phyloP scores from a whole-genome alignment of 2,888 invertebrate species.

The Escarpia spicata region DNA sequence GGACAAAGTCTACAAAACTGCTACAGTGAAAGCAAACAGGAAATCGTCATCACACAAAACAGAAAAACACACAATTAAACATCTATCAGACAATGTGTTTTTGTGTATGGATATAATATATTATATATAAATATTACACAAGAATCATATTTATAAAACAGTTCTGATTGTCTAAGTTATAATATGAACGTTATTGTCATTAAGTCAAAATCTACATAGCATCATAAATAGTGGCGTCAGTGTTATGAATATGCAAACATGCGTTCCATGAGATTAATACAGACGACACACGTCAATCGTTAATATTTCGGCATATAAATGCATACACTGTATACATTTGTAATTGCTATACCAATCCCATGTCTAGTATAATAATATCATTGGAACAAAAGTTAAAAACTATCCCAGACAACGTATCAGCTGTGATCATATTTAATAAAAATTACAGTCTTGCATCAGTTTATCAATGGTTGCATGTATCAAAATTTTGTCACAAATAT shows the following conservation, averaged over 20 bases:
- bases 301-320: background rate
- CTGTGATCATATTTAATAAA: background rate
- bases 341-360: background rate
- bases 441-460: background rate
- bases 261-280: background rate
- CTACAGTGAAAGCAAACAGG: background rate
- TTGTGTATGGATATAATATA: slow-evolving; percentile 7
- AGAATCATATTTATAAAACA: slow-evolving; percentile 5
- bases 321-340: background rate
- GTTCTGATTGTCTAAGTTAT: slow-evolving; percentile 4
- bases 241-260: background rate
- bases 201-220: background rate
- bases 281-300: background rate
- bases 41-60: background rate
- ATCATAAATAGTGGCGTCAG: background rate
- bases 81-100: background rate
- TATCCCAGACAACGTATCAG: background rate
- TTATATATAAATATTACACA: background rate
- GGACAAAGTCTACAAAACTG: background rate
- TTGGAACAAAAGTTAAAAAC: background rate
- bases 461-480: background rate
- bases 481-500: background rate
- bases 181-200: background rate
- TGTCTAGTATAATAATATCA: background rate
- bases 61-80: background rate